A percentile compares a stretch with the other conserved stretches of the same genome.
Evolutionary conservation across 2,888 invertebrate species (phyloP).

Genomic region (Nomada ruficornis): DNA sequence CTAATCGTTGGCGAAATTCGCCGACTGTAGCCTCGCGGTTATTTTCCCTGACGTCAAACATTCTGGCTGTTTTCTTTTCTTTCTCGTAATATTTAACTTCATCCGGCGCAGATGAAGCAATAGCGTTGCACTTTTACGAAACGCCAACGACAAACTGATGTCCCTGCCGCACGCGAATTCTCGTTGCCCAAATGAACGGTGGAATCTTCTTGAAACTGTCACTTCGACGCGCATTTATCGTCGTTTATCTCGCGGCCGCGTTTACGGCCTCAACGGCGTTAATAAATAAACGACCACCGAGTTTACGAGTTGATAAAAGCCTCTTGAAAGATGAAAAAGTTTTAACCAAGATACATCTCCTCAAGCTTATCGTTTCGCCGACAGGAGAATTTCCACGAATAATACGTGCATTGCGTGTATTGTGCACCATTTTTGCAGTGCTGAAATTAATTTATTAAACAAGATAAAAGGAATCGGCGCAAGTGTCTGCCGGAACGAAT

Average conservation of each 20-base stretch:
- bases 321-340: neutral
- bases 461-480: too few species aligned
- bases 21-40: too few species aligned
- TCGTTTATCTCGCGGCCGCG: constrained; percentile 6
- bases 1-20: constrained; percentile 11
- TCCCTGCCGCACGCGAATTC: neutral
- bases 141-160: neutral
- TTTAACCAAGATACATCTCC: neutral
- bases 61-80: too few species aligned
- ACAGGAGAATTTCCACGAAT: too few species aligned
- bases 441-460: too few species aligned
- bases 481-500: neutral
- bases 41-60: too few species aligned
- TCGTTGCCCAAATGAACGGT: neutral
- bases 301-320: constrained; percentile 18
- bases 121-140: neutral
- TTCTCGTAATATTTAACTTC: too few species aligned
- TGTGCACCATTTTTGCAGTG: too few species aligned
- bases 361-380: constrained; percentile 7
- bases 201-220: neutral
- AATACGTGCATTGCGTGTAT: too few species aligned
- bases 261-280: neutral
- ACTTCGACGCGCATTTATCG: neutral
- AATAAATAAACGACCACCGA: constrained; percentile 7
- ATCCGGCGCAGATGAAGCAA: too few species aligned